phyloP scores from a whole-genome alignment of 2,888 invertebrate genomes.

The Eupelmus urozonus region DNA sequence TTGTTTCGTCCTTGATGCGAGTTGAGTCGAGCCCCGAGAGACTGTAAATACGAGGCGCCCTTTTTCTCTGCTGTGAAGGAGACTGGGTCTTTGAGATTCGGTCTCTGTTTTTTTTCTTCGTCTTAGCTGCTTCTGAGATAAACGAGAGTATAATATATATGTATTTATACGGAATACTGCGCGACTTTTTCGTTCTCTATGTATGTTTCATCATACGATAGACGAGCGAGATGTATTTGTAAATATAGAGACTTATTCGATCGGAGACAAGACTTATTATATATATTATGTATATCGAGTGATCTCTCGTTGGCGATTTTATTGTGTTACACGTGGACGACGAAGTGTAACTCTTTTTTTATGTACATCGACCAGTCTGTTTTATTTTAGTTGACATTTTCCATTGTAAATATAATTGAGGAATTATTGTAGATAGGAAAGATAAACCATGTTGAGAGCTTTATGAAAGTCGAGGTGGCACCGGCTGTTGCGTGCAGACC shows the following conservation, averaged over 20 bases:
- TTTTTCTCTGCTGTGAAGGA: no score
- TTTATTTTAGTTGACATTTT: neutral
- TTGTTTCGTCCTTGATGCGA: neutral
- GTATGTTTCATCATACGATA: no score
- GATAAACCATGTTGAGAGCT: conserved; percentile 38
- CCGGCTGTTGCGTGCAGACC: conserved; percentile 26
- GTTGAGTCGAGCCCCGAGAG: neutral
- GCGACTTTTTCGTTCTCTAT: no score
- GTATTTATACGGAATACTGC: neutral
- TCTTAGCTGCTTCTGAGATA: neutral
- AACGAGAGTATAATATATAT: neutral
- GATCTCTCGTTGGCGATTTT: conserved; percentile 13
- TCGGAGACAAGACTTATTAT: no score
- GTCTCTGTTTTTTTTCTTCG: neutral
- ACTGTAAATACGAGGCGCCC: neutral
- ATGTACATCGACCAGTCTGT: neutral
- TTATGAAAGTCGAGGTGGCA: conserved; percentile 28
- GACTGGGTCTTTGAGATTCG: neutral
- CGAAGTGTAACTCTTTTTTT: neutral
- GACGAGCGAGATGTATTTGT: no score
- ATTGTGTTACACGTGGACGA: neutral
- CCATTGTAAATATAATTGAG: neutral
- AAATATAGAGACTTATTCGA: no score
- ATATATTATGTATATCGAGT: no score
- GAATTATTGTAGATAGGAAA: conserved; percentile 36